These are phyloP conservation scores for Stratiomys singularior DNA, from an alignment of 2,888 invertebrate species.

Conservation along the genomic window DNA sequence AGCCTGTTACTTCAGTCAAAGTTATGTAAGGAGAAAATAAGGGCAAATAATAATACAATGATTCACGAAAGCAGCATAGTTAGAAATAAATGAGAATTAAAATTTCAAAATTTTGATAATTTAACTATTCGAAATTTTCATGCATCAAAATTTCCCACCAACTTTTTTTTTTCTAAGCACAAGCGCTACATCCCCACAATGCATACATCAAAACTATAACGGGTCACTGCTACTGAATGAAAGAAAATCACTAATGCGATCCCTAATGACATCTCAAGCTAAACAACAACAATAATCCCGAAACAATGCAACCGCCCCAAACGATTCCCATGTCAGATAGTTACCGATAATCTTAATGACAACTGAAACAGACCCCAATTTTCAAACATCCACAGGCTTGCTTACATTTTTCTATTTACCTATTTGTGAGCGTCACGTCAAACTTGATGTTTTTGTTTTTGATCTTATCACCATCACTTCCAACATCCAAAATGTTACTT, in stretches of 20 bases:
- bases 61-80: too few relatives aligned
- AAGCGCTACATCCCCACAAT: too few relatives aligned
- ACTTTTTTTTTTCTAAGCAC: too few relatives aligned
- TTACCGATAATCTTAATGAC: conserved; percentile 46
- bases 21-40: too few relatives aligned
- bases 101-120: too few relatives aligned
- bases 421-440: conserved; percentile 33
- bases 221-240: too few relatives aligned
- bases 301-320: conserved; percentile 30
- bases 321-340: conserved; percentile 37
- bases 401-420: conserved; percentile 9
- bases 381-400: conserved; percentile 11
- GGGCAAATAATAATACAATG: too few relatives aligned
- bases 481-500: conserved; percentile 39
- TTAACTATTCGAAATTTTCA: too few relatives aligned
- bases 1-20: too few relatives aligned
- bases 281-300: conserved; percentile 1
- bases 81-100: too few relatives aligned
- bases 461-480: conserved; percentile 21
- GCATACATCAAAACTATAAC: too few relatives aligned
- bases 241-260: neutral
- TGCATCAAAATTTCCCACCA: too few relatives aligned
- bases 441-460: conserved; percentile 19
- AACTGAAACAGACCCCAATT: conserved; percentile 17
- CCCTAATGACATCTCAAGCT: neutral